Percentiles rank a stretch among this genome's conserved stretches.
These are phyloP conservation scores for Cyrtonyx montezumae DNA, from an alignment of 2,113 vertebrate genomes.

Conservation along the genomic window DNA sequence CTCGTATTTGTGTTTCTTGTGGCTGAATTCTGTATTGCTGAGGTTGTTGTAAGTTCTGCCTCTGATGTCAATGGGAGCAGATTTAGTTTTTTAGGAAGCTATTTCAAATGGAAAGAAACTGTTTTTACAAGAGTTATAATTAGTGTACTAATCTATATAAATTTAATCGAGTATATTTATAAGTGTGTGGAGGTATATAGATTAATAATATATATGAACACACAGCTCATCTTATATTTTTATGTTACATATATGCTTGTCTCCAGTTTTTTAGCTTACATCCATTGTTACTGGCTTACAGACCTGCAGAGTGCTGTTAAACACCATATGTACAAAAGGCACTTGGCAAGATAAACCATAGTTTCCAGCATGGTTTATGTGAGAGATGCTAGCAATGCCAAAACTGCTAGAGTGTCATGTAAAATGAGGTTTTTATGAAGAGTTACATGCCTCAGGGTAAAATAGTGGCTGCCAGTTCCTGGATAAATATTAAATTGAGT, in stretches of 20 bases:
- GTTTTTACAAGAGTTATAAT: background rate
- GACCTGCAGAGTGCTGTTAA: slow-evolving; percentile 23
- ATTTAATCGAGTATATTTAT: background rate
- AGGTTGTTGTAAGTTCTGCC: background rate
- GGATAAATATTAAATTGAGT: slow-evolving; percentile 37
- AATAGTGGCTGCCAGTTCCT: slow-evolving; percentile 20
- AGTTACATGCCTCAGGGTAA: background rate
- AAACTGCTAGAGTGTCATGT: slow-evolving; percentile 39
- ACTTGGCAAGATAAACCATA: slow-evolving; percentile 44
- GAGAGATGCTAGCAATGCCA: slow-evolving; percentile 50
- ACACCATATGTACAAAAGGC: slow-evolving; percentile 19
- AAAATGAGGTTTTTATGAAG: slow-evolving; percentile 46
- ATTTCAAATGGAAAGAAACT: background rate
- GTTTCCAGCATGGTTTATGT: slow-evolving; percentile 42
- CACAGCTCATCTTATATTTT: background rate
- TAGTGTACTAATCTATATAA: background rate
- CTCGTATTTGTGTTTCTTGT: background rate
- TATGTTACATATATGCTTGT: background rate
- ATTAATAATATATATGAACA: background rate
- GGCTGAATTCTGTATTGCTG: background rate
- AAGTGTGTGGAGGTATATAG: background rate
- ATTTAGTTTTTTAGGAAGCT: background rate
- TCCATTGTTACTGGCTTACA: slow-evolving; percentile 44
- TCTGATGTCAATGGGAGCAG: background rate
- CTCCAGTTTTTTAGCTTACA: slow-evolving; percentile 17